Base-by-base conservation (phyloP, 2,113 vertebrate species). In the Sorex fumeus region DNA sequence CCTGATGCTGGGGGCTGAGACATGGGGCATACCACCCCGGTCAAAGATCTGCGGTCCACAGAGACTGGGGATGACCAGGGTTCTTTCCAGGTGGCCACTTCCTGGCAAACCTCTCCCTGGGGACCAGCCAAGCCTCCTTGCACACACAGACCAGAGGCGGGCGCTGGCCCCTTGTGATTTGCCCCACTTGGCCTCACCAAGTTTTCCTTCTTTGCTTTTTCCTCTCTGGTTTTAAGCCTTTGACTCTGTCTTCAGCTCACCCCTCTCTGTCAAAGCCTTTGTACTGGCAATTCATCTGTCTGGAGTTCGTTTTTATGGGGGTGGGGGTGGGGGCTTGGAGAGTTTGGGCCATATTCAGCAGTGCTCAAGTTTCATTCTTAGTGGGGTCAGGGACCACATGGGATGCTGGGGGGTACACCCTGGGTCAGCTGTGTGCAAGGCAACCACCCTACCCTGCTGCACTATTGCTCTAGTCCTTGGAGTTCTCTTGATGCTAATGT, bases 261-360 rank as follows among this genome's bases (percentile, higher is more conserved):
- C 88, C 53, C 19, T 25, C 60, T 47, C 53, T 87, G 60, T 10
- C 43, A n/a, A 78, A 76, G 74, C 30, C 69, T 94, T 81, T 57
- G 64, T 13, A 43, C 25, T 8, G n/a, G 8, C 9, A 32, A 9
- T 75, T 70, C 19, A 36, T 57, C 67, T 74, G 16, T 57, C 36
- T n/a, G 18, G 10, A 69, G 30, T 47, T 28, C 23, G 70, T 66
- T 82, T 40, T 40, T 40, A 40, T 40, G 40, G 40, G 40, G 40
- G 40, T 40, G 40, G 3, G 40, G 40, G 40, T 40, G 40, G 40
- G 40, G 40, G 40, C 40, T 40, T 40, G 40, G 40, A 40, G 40
- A 40, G 40, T 40, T 40, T 40, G 40, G 40, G 40, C 40, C 40
- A 40, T 7, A 40, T 40, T 40, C 40, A 40, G 40, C 40, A n/a